Evolutionary conservation across 2,797 vertebrate species (phyloP).

Genomic region (Ctenopoma kingsleyae): DNA sequence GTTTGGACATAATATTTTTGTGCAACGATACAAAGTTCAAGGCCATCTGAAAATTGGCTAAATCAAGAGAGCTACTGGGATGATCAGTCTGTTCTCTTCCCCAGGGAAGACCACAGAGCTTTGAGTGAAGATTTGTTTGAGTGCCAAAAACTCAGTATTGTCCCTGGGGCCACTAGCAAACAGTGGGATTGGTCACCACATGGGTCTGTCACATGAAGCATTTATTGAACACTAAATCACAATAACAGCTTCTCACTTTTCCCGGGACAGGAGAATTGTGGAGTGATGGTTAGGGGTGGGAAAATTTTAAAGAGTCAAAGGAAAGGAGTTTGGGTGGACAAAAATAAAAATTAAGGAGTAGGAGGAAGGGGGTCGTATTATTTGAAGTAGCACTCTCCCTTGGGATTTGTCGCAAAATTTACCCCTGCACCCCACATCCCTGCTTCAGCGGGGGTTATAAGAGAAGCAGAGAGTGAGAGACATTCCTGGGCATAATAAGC

Average conservation of each 20-base stretch:
- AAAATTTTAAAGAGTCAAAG: conserved; percentile 48
- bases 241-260: conserved; percentile 73
- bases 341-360: not conserved
- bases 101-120: conserved; percentile 45
- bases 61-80: conserved; percentile 42
- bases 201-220: conserved; percentile 71
- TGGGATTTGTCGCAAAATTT: conserved; percentile 78
- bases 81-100: conserved; percentile 40
- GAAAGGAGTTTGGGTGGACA: conserved; percentile 50
- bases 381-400: conserved; percentile 63
- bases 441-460: conserved; percentile 71
- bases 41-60: conserved; percentile 19
- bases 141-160: conserved; percentile 74
- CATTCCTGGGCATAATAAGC: conserved; percentile 83
- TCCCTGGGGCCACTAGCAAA: conserved; percentile 78
- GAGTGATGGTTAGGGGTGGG: conserved; percentile 27
- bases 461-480: conserved; percentile 71
- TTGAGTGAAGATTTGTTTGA: conserved; percentile 65
- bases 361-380: conserved; percentile 46
- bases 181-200: conserved; percentile 68
- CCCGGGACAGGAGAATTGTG: conserved; percentile 41
- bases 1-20: not conserved
- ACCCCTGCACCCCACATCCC: conserved; percentile 76
- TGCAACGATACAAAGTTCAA: not conserved
- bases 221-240: conserved; percentile 86